Base-by-base conservation (phyloP, 2,888 invertebrate genomes). In the Sarcophaga subvicina region DNA sequence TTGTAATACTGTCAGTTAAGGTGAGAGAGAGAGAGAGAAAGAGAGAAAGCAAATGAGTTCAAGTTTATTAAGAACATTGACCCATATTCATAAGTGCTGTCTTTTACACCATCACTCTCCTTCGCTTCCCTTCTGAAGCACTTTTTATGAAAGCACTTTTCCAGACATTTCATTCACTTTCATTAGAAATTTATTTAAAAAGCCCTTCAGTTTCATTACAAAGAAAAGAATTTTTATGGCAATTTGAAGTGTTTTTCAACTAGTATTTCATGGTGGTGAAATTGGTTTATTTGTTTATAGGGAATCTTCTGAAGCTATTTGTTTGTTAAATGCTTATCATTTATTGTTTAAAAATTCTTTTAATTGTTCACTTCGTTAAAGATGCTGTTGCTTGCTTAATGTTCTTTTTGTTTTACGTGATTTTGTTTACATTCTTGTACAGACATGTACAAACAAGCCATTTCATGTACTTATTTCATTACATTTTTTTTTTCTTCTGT, bases 51-150 rank as follows among this genome's bases (percentile, higher is more conserved):
- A 80, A 81, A 60, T 84, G 14, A 82, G 81, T 84, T 87, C 87
- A 87, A 84, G 84, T 84, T 83, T 78, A 73, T 71, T 6, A 59
- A 70, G 76, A 82, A 81, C 81, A 63, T 72, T 84, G 87, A 79
- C 81, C 78, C 49, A 87, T 71, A 84, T 84, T 81, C 62, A 2
- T 8, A 63, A n/a, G n/a, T 17, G 54, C 5, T 14, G 17, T 54
- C 54, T 54, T 54, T 54, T 54, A 14, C 12, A 12, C 5, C 4
- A 54, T 54, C 17, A 54, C 17, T 54, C 54, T 54, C 5, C 12
- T 0, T 17, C 14, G 12, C 17, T 12, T 54, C 17, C 12, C 54
- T 54, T 54, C 2, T 17, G 0, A 54, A 54, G 54, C 4, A 17
- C 14, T 4, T 1, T 14, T 4, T 54, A 2, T 4, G 17, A 54